Conservation (phyloP, 2,113 vertebrate species). For the Oreochromis aureus region DNA sequence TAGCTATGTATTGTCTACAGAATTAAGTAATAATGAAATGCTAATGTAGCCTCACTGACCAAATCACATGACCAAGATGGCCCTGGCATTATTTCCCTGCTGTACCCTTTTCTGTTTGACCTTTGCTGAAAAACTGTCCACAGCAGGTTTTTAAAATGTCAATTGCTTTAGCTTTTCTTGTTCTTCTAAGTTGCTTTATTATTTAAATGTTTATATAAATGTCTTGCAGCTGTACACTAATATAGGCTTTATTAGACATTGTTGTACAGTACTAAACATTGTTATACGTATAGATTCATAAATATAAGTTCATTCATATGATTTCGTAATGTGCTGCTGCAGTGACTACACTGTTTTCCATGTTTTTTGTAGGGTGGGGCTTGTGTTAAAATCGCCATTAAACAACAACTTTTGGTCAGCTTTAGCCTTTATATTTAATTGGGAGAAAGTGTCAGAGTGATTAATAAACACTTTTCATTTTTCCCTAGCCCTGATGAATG, state of each 20-base stretch:
- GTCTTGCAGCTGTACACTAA: not conserved
- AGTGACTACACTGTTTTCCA: not conserved
- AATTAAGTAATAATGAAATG: not conserved
- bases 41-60: not conserved
- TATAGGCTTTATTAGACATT: not conserved
- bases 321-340: not conserved
- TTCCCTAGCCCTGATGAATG: not conserved
- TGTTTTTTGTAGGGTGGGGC: not conserved
- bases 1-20: not conserved
- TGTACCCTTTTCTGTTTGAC: slow-evolving; percentile 12
- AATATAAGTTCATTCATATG: not conserved
- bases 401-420: not conserved
- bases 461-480: not conserved
- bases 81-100: not conserved
- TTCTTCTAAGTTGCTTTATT: not conserved
- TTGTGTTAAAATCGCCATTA: not conserved
- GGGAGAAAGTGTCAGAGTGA: not conserved
- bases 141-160: not conserved
- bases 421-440: not conserved
- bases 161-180: not conserved
- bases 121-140: not conserved
- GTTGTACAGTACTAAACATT: not conserved
- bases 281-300: not conserved
- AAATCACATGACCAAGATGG: not conserved
- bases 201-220: not conserved